Evolutionary conservation across 2,113 vertebrate genomes (phyloP).

Genomic region (Brachypteracias leptosomus): DNA sequence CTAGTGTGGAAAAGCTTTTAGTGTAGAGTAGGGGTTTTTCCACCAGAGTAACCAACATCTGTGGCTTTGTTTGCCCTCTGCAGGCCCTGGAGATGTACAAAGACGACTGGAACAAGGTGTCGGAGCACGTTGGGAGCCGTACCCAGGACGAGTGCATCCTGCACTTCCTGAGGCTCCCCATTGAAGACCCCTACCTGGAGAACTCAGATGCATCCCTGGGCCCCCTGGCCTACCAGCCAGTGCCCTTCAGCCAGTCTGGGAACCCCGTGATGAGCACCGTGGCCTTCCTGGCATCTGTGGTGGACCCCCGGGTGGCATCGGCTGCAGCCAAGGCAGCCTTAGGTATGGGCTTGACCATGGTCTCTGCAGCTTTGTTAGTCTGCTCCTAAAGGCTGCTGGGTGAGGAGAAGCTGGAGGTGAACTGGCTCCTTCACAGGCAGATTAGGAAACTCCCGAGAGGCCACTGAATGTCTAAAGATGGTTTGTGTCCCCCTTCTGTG

Average conservation of each 20-base stretch:
- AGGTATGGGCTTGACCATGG: conserved; percentile 66
- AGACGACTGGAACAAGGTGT: conserved; percentile 98
- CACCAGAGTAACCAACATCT: accelerated
- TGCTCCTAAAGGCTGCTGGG: neutral
- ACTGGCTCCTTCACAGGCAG: neutral
- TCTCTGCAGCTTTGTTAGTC: neutral
- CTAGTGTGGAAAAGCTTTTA: accelerated
- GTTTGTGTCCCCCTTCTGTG: neutral
- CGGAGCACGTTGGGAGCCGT: conserved; percentile 93
- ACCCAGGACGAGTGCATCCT: conserved; percentile 96
- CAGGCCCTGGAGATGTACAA: conserved; percentile 93
- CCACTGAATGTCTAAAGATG: accelerated
- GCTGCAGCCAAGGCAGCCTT: conserved; percentile 92
- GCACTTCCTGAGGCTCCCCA: conserved; percentile 92
- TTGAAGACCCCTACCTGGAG: conserved; percentile 94
- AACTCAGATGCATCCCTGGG: conserved; percentile 87
- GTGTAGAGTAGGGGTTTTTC: accelerated
- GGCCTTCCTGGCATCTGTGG: conserved; percentile 95
- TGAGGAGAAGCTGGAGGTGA: too few species aligned
- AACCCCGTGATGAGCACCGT: conserved; percentile 98
- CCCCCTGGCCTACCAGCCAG: conserved; percentile 89
- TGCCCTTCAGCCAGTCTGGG: conserved; percentile 95
- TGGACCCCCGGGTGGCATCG: conserved; percentile 93
- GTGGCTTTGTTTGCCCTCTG: neutral
- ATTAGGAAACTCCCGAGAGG: neutral